Percentiles rank a stretch among this genome's conserved stretches.
phyloP scores from a whole-genome alignment of 2,113 vertebrate species.

The Tichodroma muraria region DNA sequence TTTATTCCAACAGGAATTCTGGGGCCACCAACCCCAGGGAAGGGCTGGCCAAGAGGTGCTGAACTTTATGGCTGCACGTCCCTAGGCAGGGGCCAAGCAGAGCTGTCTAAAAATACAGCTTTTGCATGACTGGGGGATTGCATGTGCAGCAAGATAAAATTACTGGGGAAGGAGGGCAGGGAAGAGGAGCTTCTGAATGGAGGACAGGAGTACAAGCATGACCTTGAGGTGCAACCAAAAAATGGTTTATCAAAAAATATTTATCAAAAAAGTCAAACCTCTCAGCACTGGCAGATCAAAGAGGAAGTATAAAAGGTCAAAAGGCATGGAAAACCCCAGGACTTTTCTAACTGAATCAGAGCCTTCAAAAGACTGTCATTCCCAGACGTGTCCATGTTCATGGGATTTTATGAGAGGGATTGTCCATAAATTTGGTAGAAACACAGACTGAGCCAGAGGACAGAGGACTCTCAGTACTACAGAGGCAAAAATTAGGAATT shows the following conservation, averaged over 20 bases:
- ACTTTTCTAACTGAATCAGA: neutral
- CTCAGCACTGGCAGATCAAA: neutral
- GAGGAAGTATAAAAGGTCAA: neutral
- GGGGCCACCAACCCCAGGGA: neutral
- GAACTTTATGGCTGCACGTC: neutral
- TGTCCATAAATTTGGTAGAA: neutral
- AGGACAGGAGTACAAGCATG: neutral
- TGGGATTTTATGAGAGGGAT: neutral
- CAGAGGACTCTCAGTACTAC: neutral
- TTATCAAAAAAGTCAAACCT: neutral
- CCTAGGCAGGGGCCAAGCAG: neutral
- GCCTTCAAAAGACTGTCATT: neutral
- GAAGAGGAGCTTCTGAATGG: neutral
- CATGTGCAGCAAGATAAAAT: neutral
- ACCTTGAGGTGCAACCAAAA: neutral
- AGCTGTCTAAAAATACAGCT: slow-evolving; percentile 36
- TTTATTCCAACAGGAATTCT: neutral
- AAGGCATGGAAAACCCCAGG: neutral
- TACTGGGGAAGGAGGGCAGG: neutral
- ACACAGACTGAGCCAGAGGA: neutral
- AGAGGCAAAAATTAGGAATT: neutral
- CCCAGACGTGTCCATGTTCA: neutral
- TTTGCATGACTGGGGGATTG: neutral
- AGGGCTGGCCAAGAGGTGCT: neutral
- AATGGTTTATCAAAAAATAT: neutral